Percentiles rank a stretch among this genome's conserved stretches.
Conservation (phyloP, 2,888 invertebrate genomes). For the Listrodromus nycthemerus region DNA sequence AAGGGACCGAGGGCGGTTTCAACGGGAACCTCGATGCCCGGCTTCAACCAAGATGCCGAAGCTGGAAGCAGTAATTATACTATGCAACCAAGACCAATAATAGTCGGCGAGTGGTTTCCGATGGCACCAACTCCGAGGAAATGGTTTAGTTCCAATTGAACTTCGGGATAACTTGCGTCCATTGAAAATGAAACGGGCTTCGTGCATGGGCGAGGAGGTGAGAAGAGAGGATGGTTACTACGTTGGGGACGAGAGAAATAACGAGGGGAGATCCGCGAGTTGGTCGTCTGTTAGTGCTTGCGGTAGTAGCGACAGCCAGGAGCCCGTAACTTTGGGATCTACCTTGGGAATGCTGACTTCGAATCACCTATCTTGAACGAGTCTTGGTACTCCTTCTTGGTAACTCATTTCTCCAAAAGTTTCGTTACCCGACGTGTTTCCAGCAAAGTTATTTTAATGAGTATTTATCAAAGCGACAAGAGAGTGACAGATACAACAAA, state of each 20-base stretch:
- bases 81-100: slow-evolving; percentile 79
- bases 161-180: slow-evolving; percentile 74
- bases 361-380: slow-evolving; percentile 41
- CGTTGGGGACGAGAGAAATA: slow-evolving; percentile 35
- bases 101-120: slow-evolving; percentile 79
- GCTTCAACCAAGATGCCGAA: slow-evolving; percentile 48
- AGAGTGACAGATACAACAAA: neutral
- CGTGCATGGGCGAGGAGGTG: slow-evolving; percentile 36
- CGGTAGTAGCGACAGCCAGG: slow-evolving; percentile 33
- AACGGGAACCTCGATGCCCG: slow-evolving; percentile 47
- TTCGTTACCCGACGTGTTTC: slow-evolving; percentile 1
- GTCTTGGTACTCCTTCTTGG: neutral
- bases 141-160: slow-evolving; percentile 81
- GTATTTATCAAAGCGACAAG: slow-evolving; percentile 8
- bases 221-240: slow-evolving; percentile 11
- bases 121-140: slow-evolving; percentile 77
- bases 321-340: slow-evolving; percentile 48
- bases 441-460: neutral
- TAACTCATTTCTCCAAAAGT: slow-evolving; percentile 28
- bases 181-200: slow-evolving; percentile 74
- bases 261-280: slow-evolving; percentile 1
- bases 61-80: slow-evolving; percentile 78
- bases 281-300: slow-evolving; percentile 22
- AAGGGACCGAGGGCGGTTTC: slow-evolving; percentile 43
- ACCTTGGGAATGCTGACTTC: slow-evolving; percentile 29